These are phyloP conservation scores for Ephialtes manifestator DNA, from an alignment of 2,888 invertebrate species.

Conservation along the genomic window DNA sequence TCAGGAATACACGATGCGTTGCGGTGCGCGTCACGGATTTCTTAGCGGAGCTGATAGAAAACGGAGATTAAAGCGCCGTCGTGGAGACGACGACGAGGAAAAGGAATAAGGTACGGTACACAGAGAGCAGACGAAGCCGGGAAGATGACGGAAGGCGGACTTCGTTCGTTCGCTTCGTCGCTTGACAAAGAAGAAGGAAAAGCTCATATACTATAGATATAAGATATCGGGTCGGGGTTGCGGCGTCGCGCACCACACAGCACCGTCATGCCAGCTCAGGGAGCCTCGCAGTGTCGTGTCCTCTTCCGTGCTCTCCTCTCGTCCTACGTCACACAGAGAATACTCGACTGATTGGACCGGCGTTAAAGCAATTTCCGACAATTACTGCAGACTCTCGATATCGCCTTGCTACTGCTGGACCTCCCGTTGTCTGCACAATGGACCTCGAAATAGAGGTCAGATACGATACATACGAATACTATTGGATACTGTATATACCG, in stretches of 20 bases:
- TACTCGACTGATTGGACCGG: constrained; percentile 79
- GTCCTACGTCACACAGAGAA: constrained; percentile 72
- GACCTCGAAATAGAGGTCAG: constrained; percentile 74
- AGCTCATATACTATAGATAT: constrained; percentile 57
- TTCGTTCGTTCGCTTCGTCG: constrained; percentile 53
- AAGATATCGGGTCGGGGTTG: constrained; percentile 48
- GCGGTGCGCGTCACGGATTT: constrained; percentile 12
- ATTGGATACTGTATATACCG: constrained; percentile 29
- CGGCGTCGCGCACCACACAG: constrained; percentile 23
- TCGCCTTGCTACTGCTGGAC: constrained; percentile 65
- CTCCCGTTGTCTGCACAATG: constrained; percentile 75
- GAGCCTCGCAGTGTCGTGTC: constrained; percentile 58
- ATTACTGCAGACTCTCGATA: constrained; percentile 79
- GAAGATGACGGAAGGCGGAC: constrained; percentile 58
- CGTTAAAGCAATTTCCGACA: constrained; percentile 82
- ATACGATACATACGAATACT: constrained; percentile 48
- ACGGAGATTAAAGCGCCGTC: constrained; percentile 54
- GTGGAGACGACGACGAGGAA: constrained; percentile 9
- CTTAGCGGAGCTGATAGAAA: constrained; percentile 45
- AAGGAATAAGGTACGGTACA: constrained; percentile 42
- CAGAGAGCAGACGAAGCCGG: constrained; percentile 41
- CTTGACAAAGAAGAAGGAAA: constrained; percentile 68
- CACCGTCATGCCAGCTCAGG: constrained; percentile 50
- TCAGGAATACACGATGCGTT: constrained; percentile 21
- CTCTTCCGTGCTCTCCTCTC: constrained; percentile 53